Evolutionary conservation across 2,888 invertebrate genomes (phyloP), one percentile per base, ranked within the genome.

Genomic region (Fabriciana adippe): DNA sequence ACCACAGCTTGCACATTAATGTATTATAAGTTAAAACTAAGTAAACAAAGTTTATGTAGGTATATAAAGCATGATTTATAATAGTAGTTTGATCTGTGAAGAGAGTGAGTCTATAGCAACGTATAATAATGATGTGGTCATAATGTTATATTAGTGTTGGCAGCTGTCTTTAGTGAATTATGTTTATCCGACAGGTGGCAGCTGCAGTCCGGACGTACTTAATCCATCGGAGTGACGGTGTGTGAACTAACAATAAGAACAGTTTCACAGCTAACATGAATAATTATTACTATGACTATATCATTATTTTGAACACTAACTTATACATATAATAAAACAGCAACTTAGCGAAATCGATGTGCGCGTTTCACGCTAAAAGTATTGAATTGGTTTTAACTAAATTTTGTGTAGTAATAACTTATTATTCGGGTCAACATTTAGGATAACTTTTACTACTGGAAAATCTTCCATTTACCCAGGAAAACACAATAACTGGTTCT

Each of bases 131-230:
- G 55, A 47, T 48, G 57, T n/a, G 11, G 47, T 16, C 26, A 78
- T 78, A 81, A 84, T 83, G 87, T 83, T 83, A 83, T 83, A 83
- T 84, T 86, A 85, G 81, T 84, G 83, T 82, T 79, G 82, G 83
- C 85, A 87, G 82, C 85, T 84, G 86, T 85, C 85, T 82, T 86
- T 87, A 85, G 85, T 88, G 84, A 86, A 86, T 89, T 86, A 87
- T 86, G 86, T 87, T 87, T 84, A 88, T 86, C 85, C 86, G 83
- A 83, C 86, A 85, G 82, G 83, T 79, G 87, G 79, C 89, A 88
- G 86, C 84, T 88, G 89, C 79, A 82, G 77, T 74, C 75, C 79
- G 80, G 79, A 79, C 81, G 81, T 80, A 81, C 81, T 85, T 87
- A 89, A 88, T 87, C 85, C 86, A 79, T 75, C 82, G 81, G 51